Percentiles rank a stretch among this genome's conserved stretches.
Evolutionary conservation across 2,113 vertebrate species (phyloP).

Genomic region (Actenoides hombroni): DNA sequence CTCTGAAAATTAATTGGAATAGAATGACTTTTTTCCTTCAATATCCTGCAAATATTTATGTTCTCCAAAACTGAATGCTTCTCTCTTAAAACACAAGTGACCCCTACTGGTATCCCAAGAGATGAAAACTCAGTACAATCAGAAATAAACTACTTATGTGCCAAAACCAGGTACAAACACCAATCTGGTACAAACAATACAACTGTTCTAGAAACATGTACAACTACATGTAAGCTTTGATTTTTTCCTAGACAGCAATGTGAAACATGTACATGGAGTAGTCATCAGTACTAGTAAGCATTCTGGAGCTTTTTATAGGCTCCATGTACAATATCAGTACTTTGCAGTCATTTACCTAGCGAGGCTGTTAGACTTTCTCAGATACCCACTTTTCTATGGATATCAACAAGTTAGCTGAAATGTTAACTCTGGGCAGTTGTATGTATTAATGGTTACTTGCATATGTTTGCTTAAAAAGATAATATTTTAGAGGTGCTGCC

Average conservation of each 20-base stretch:
- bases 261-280: background rate
- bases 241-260: background rate
- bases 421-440: background rate
- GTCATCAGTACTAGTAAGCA: background rate
- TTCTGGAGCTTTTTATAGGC: background rate
- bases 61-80: background rate
- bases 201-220: background rate
- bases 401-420: background rate
- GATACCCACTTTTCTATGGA: background rate
- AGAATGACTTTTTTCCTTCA: background rate
- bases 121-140: background rate
- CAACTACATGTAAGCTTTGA: background rate
- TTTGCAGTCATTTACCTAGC: background rate
- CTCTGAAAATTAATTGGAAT: conserved; percentile 72
- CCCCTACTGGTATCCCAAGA: conserved; percentile 47
- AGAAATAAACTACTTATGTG: background rate
- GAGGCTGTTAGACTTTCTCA: background rate
- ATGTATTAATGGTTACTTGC: background rate
- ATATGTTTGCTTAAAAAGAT: background rate
- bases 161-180: background rate
- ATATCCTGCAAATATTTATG: background rate
- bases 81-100: conserved; percentile 40
- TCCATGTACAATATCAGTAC: background rate
- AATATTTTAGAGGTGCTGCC: background rate
- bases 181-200: background rate